Percentiles rank a stretch among this genome's conserved stretches.
Evolutionary conservation across 53 echinoderm and acorn worm species (phyloP).

Genomic region (Paelopatides confundens): DNA sequence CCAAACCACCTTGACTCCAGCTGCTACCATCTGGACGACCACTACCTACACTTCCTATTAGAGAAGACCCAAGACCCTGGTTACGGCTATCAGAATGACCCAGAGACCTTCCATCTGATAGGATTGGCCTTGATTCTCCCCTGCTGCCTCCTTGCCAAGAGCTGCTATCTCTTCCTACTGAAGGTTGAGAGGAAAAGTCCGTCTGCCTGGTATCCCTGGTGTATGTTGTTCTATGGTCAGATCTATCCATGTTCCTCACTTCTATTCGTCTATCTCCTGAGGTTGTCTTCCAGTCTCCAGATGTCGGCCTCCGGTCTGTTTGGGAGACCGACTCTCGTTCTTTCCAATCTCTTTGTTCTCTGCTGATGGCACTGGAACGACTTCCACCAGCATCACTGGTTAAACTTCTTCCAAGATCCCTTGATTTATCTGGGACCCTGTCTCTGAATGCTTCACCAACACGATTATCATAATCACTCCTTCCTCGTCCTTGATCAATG

Average conservation of each 20-base stretch:
- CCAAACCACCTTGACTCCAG: slow-evolving; percentile 51
- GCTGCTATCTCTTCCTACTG: slow-evolving; percentile 20
- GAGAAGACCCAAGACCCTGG: slow-evolving; percentile 34
- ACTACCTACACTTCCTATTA: slow-evolving; percentile 29
- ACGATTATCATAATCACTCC: slow-evolving; percentile 8
- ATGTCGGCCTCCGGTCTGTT: slow-evolving; percentile 19
- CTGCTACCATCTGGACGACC: slow-evolving; percentile 35
- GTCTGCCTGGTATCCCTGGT: slow-evolving; percentile 28
- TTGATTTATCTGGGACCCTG: slow-evolving; percentile 15
- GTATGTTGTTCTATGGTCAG: slow-evolving; percentile 59
- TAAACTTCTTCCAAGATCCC: background rate
- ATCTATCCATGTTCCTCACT: slow-evolving; percentile 52
- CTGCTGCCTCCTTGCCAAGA: slow-evolving; percentile 44
- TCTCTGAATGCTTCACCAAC: slow-evolving; percentile 39
- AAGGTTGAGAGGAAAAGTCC: slow-evolving; percentile 48
- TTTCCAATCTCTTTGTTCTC: slow-evolving; percentile 48
- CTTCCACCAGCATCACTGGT: slow-evolving; percentile 40
- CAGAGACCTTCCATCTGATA: background rate
- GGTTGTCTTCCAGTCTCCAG: slow-evolving; percentile 13
- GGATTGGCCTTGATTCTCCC: slow-evolving; percentile 36
- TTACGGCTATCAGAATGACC: slow-evolving; percentile 41
- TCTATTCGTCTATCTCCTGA: slow-evolving; percentile 65
- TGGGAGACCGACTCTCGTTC: slow-evolving; percentile 29
- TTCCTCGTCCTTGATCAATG: background rate
- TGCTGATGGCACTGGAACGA: slow-evolving; percentile 14